Base-by-base conservation (phyloP, 2,888 invertebrate genomes). In the Dolomedes plantarius region DNA sequence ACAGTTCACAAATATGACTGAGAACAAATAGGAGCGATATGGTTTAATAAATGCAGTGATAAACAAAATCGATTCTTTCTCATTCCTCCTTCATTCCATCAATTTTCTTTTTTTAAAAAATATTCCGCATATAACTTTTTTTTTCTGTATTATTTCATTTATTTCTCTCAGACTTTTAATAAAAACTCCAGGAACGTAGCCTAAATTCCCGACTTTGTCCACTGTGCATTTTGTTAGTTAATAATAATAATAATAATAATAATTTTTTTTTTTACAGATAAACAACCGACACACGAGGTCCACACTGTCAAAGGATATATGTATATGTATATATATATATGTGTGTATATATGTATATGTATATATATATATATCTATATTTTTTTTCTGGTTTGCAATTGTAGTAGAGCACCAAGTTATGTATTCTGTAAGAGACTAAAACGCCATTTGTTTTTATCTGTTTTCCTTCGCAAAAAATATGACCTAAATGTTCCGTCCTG, bases 11-110 rank as follows among this genome's bases (percentile, higher is more conserved):
- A 85, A 62, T 62, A 73, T 68, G 78, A 67, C 79, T 79, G 73
- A 86, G 77, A 83, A 83, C 39, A 73, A 72, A 79, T 73, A 79
- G 73, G 73, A 86, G 78, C 78, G 85, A 86, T 86, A 86, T 86
- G 85, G 85, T 86, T 86, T 74, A 86, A 74, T 86, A 86, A 86
- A 86, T 86, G 85, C 85, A 86, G 74, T 86, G 78, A 86, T 74
- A 86, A 86, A 86, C 73, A 78, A 79, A 83, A 86, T 32, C 74
- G 78, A 65, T 29, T 27, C 36, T 16, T 28, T 16, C 28, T 65
- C 28, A 31, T 71, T 71, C 83, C 32, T 46, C 69, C 19, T 28
- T 41, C 39, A 39, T 72, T 68, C 64, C 65, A 56, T 41, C 67
- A 29, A 32, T 36, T 27, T 28, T n/a, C 9, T 46, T 39, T 46